Base-by-base conservation (phyloP, 1,140 invertebrate species). In the Tribolium madens region DNA sequence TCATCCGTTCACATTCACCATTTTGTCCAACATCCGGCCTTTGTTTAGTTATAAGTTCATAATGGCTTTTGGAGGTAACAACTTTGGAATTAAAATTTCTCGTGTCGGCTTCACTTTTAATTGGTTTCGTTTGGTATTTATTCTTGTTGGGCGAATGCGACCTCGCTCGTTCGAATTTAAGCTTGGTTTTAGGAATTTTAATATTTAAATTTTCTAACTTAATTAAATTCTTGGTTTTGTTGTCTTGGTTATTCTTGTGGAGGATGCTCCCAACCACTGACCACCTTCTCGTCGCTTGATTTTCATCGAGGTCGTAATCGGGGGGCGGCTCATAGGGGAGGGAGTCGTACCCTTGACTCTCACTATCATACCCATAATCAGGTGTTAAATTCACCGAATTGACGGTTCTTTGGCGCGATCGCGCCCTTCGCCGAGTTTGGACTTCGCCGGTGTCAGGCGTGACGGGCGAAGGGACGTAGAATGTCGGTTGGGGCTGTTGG, bases 391-490 rank as follows among this genome's bases (percentile, higher is more conserved):
- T 75, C n/a, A 82, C 60, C 1, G 79, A 80, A 69, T 76, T 78
- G 12, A 78, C 74, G 0, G 75, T 76, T 46, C 82, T 72, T 68
- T 81, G 81, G 21, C 83, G 76, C 13, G 81, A 79, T 31, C 83
- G 17, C 5, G 83, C 78, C 53, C 79, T 78, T 13, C 79, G 76
- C 7, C 82, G 79, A 3, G 50, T 60, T 21, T 78, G 68, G 74
- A 76, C 14, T 78, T 73, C 42, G n/a, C 76, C 78, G 6, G 75
- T 73, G 6, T 72, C 48, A 13, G 75, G 52, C 26, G 80, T 90
- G 14, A 52, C 69, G 17, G 82, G 82, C 10, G 84, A 91, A 26
- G 92, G 91, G 12, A 93, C 91, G 81, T 93, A 93, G 82, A 93
- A 93, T 31, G 89, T 92, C 0, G 91, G 86, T 21, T 87, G 87